Conservation (phyloP, 2,888 invertebrate species). For the Baronia brevicornis region DNA sequence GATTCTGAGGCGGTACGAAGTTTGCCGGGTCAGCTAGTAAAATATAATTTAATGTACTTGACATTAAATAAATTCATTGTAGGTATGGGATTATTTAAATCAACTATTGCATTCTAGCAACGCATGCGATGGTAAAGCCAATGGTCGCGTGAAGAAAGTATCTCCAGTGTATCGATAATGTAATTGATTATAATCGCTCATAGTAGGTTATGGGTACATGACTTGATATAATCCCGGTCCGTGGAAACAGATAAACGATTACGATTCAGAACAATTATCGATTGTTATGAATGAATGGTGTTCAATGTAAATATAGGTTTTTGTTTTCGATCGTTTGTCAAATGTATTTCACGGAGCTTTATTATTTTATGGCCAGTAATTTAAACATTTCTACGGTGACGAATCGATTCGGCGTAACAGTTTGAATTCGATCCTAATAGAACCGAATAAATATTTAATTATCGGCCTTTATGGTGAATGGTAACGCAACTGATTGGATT, state of each 20-base stretch:
- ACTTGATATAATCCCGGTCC: conserved; percentile 31
- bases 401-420: conserved; percentile 62
- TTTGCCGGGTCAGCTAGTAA: no score
- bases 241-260: conserved; percentile 35
- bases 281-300: conserved; percentile 47
- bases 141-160: conserved; percentile 52
- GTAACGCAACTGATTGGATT: conserved; percentile 57
- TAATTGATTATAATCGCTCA: conserved; percentile 54
- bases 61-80: no score
- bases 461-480: conserved; percentile 62
- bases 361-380: conserved; percentile 45
- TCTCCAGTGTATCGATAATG: conserved; percentile 42
- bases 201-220: conserved; percentile 42
- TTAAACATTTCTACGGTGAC: conserved; percentile 56
- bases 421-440: conserved; percentile 55
- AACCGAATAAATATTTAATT: conserved; percentile 72
- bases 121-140: no score
- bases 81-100: no score
- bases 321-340: conserved; percentile 46
- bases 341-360: conserved; percentile 62
- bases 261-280: conserved; percentile 58
- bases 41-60: no score
- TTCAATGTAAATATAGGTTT: conserved; percentile 54
- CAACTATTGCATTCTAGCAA: conserved; percentile 12
- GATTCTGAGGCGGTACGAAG: no score